phyloP scores from a whole-genome alignment of 1,140 invertebrate genomes.

The Drosophila dunni region DNA sequence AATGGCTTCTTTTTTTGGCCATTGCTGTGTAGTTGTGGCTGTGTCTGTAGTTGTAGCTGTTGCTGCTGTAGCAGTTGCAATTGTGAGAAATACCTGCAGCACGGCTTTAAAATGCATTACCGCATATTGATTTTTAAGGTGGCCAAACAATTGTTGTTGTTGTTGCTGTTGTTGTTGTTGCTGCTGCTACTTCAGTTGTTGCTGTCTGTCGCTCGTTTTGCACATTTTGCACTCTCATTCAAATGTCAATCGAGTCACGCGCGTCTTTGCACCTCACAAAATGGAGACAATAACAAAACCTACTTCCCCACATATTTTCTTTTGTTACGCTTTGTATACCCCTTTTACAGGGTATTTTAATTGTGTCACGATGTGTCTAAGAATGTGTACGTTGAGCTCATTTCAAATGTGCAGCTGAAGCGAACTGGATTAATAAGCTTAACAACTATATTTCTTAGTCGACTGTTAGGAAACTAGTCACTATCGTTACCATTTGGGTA shows the following conservation, averaged over 20 bases:
- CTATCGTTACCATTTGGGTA: no score
- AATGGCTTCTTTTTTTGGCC: conserved; percentile 24
- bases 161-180: conserved; percentile 18
- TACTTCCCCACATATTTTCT: conserved; percentile 55
- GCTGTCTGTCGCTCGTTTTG: conserved; percentile 61
- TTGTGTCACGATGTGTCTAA: conserved; percentile 26
- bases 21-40: conserved; percentile 50
- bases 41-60: conserved; percentile 37
- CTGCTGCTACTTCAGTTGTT: conserved; percentile 16
- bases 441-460: conserved; percentile 1
- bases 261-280: conserved; percentile 42
- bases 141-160: conserved; percentile 36
- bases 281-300: conserved; percentile 49
- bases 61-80: conserved; percentile 35
- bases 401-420: not conserved
- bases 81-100: conserved; percentile 65
- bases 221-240: conserved; percentile 76
- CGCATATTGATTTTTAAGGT: conserved; percentile 66
- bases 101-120: conserved; percentile 66
- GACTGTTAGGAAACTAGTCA: not conserved
- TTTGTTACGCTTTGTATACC: conserved; percentile 28
- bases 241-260: conserved; percentile 81
- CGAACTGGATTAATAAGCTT: not conserved
- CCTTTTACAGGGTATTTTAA: conserved; percentile 25
- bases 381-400: not conserved